Conservation (phyloP, 2,797 vertebrate species). For the Taeniopygia guttata region DNA sequence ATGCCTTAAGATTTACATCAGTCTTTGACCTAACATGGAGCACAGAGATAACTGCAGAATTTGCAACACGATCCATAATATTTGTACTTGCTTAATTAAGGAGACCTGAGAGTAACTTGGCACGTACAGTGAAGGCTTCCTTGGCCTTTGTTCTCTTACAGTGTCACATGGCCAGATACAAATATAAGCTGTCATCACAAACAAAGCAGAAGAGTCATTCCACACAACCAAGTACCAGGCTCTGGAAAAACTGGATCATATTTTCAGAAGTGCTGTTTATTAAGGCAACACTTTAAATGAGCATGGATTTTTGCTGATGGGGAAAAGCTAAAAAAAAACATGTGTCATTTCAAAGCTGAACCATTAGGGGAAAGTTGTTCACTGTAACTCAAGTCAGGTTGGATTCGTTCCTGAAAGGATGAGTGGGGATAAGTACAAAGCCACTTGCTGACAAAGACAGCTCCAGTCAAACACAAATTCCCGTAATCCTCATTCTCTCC, state of each 20-base stretch:
- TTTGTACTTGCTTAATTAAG: not conserved
- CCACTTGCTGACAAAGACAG: not conserved
- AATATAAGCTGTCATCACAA: not conserved
- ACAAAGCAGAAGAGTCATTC: not conserved
- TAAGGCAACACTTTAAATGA: not conserved
- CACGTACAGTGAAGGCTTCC: not conserved
- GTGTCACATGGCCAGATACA: not conserved
- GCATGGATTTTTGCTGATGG: not conserved
- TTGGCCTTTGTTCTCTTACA: conserved; percentile 10
- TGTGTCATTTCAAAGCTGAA: not conserved
- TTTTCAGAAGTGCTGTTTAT: not conserved
- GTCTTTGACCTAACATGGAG: not conserved
- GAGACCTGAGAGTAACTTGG: not conserved
- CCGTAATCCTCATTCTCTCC: not conserved
- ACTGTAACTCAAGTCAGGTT: not conserved
- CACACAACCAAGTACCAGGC: not conserved
- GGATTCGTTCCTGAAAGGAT: not conserved
- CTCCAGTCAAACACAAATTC: not conserved
- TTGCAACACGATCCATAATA: not conserved
- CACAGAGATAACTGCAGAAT: not conserved
- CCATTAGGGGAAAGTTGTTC: not conserved
- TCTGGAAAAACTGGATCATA: not conserved
- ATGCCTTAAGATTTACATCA: not conserved
- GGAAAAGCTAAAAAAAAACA: not conserved
- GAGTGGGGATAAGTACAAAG: not conserved